These are phyloP conservation scores for Rhamphomyia laevipes DNA, from an alignment of 2,888 invertebrate species.

Conservation along the genomic window DNA sequence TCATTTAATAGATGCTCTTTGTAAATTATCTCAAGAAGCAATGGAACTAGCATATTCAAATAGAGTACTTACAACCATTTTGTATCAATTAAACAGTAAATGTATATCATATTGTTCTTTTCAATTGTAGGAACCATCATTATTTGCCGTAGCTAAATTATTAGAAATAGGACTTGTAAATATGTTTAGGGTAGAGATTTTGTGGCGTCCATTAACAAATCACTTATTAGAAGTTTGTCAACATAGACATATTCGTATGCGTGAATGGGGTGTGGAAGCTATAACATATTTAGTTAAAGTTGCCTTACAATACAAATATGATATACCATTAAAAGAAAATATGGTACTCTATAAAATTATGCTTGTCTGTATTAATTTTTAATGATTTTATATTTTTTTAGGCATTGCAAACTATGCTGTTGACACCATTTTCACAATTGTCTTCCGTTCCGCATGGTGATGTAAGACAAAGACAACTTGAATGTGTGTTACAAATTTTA, in stretches of 20 bases:
- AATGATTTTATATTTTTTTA: conserved; percentile 22
- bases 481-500: conserved; percentile 84
- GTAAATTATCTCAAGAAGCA: conserved; percentile 90
- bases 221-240: conserved; percentile 94
- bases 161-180: conserved; percentile 95
- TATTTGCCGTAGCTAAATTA: conserved; percentile 96
- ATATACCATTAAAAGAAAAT: conserved; percentile 69
- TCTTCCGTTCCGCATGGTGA: conserved; percentile 85
- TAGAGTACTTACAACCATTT: conserved; percentile 44
- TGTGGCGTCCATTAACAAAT: conserved; percentile 91
- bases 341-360: conserved; percentile 43
- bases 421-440: conserved; percentile 84
- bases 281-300: conserved; percentile 88
- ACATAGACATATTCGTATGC: conserved; percentile 87
- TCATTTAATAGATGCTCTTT: conserved; percentile 91
- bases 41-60: conserved; percentile 95
- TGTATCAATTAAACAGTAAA: background rate
- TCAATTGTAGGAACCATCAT: conserved; percentile 72
- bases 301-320: conserved; percentile 77
- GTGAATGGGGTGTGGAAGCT: conserved; percentile 97
- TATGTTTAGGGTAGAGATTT: conserved; percentile 80
- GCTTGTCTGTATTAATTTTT: background rate
- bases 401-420: conserved; percentile 72
- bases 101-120: background rate
- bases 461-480: conserved; percentile 87